Evolutionary conservation across 2,113 vertebrate genomes (phyloP).

Genomic region (Gobius niger): DNA sequence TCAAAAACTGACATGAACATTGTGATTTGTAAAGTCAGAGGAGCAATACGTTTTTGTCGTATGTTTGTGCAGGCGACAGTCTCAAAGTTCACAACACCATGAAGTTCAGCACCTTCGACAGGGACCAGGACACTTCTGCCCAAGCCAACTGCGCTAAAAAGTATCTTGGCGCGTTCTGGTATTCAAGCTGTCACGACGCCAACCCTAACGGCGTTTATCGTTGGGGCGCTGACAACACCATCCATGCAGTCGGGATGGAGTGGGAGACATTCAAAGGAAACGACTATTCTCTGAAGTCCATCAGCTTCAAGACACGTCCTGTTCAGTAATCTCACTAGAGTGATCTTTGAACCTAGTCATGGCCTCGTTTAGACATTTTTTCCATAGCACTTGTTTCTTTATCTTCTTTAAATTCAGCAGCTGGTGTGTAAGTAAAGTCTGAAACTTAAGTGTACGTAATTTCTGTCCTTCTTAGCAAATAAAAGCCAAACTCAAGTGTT

Average conservation of each 20-base stretch:
- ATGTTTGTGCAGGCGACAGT: background rate
- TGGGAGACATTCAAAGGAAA: background rate
- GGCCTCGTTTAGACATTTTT: too few relatives aligned
- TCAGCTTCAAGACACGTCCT: background rate
- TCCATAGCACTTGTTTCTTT: too few relatives aligned
- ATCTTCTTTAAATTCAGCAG: too few relatives aligned
- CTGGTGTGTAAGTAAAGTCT: too few relatives aligned
- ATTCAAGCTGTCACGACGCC: background rate
- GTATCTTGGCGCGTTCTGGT: constrained; percentile 1
- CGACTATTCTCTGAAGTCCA: background rate
- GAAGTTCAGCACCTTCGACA: constrained; percentile 6
- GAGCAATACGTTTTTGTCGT: background rate
- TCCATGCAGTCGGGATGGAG: background rate
- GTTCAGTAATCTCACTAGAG: background rate
- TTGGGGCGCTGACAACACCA: background rate
- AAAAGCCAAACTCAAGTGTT: too few relatives aligned
- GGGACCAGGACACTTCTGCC: background rate
- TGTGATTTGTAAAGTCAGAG: background rate
- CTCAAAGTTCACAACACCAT: background rate
- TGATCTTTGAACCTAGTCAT: too few relatives aligned
- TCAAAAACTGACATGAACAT: background rate
- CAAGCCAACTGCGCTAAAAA: background rate
- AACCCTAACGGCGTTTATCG: constrained; percentile 6
- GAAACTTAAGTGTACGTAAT: too few relatives aligned
- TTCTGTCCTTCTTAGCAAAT: too few relatives aligned